Evolutionary conservation across 1,140 invertebrate genomes (phyloP), one percentile per base, ranked within the genome.

Genomic region (Penaeus indicus): DNA sequence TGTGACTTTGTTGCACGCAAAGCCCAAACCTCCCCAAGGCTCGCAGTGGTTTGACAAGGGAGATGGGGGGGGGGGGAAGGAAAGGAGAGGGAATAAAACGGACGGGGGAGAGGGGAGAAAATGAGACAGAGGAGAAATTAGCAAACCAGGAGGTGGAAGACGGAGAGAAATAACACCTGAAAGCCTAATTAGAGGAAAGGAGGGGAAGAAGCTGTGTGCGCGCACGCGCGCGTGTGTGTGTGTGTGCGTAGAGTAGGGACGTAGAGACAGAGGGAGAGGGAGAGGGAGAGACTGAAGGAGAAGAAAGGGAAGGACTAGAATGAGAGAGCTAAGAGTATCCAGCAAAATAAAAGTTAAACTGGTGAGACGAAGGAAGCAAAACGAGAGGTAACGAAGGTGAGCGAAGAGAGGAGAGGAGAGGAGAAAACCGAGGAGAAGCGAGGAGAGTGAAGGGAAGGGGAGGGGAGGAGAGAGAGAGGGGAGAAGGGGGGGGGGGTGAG

Each of bases 1-100:
- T 78, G 27, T 64, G 75, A 79, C 75, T 86, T 86, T 86, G 85
- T 79, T 80, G 47, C 63, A 27, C 61, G 16, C 3, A 54, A 10
- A 10, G 47, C 47, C 11, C 47, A 54, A 54, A 54, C 47, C 47
- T 54, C 47, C 47, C 18, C 10, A 38, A 32, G 75, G 72, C 47
- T 11, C 8, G 1, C 27, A 0, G 54, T 27, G 42, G n/a, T 54
- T 54, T 54, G 47, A 54, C 47, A 10, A 25, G 79, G n/a, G 62
- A 32, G 79, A 54, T 60, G 78, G 61, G 61, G 61, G 21, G 61
- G 27, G 10, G 80, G 27, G 8, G 80, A 8, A 5, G 62, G 80
- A 19, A 19, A 19, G 25, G 61, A 22, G 81, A 83, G 60, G 62
- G 60, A 77, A 61, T 67, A 22, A 47, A 75, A 54, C 25, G 69